phyloP scores from a whole-genome alignment of 2,888 invertebrate species.

The Gandaritis pyraliata region DNA sequence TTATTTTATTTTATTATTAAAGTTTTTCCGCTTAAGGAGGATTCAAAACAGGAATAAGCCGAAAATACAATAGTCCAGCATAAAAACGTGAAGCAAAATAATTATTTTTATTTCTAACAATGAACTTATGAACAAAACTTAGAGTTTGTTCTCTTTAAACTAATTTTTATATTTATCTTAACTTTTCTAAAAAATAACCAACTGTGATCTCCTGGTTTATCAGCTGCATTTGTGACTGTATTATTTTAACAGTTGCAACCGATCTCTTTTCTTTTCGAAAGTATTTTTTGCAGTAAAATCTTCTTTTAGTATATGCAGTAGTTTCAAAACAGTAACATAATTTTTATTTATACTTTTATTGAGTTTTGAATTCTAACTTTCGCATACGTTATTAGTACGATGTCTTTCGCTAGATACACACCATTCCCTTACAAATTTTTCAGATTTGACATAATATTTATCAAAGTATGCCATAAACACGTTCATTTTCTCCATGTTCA shows the following conservation, averaged over 20 bases:
- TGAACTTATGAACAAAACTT: slow-evolving; percentile 12
- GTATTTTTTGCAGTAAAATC: slow-evolving; percentile 16
- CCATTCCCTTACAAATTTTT: slow-evolving; percentile 21
- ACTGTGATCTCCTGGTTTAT: slow-evolving; percentile 14
- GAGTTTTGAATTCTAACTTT: slow-evolving; percentile 18
- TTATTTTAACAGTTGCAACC: slow-evolving; percentile 17
- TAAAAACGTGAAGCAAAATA: slow-evolving; percentile 16
- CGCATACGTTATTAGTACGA: slow-evolving; percentile 17
- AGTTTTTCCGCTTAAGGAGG: slow-evolving; percentile 14
- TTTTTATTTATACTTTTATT: slow-evolving; percentile 18
- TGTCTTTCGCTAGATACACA: slow-evolving; percentile 6
- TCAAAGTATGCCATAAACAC: slow-evolving; percentile 22
- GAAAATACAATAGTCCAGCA: slow-evolving; percentile 16
- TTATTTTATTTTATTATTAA: slow-evolving; percentile 15
- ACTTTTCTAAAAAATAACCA: slow-evolving; percentile 13
- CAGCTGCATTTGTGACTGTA: slow-evolving; percentile 15
- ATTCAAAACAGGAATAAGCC: slow-evolving; percentile 15
- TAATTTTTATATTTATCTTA: slow-evolving; percentile 14
- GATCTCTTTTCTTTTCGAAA: slow-evolving; percentile 16
- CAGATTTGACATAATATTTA: slow-evolving; percentile 22
- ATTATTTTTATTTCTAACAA: slow-evolving; percentile 15
- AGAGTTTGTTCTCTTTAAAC: slow-evolving; percentile 12
- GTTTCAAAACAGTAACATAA: slow-evolving; percentile 33
- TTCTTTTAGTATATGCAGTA: slow-evolving; percentile 15
- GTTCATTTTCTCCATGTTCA: slow-evolving; percentile 23